Evolutionary conservation across 2,888 invertebrate genomes (phyloP).

Genomic region (Coleophora deauratella): DNA sequence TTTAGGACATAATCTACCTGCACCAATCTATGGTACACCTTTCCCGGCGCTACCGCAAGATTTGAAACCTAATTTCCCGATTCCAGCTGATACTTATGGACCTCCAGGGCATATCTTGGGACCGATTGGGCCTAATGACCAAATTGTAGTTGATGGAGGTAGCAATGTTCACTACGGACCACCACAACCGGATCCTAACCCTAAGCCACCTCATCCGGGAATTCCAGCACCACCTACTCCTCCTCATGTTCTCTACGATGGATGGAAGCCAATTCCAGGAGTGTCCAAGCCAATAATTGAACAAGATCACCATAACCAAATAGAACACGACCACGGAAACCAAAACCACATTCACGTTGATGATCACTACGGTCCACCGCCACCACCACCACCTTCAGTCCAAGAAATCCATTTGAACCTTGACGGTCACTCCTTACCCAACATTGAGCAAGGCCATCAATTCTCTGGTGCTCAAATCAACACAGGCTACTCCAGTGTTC

Average conservation of each 20-base stretch:
- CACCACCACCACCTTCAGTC: constrained; percentile 35
- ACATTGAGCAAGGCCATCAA: constrained; percentile 26
- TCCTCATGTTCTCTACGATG: constrained; percentile 84
- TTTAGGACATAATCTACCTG: constrained; percentile 46
- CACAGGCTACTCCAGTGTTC: constrained; percentile 57
- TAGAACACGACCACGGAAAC: no score
- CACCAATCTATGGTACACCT: constrained; percentile 60
- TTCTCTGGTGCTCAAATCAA: constrained; percentile 44
- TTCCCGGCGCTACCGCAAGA: constrained; percentile 39
- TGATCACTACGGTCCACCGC: constrained; percentile 51
- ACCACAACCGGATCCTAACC: constrained; percentile 73
- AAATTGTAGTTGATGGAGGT: constrained; percentile 48
- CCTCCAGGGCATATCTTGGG: constrained; percentile 59
- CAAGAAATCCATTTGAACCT: constrained; percentile 42
- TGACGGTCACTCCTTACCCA: constrained; percentile 34
- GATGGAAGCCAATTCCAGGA: constrained; percentile 90
- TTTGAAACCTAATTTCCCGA: constrained; percentile 59
- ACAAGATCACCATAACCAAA: constrained; percentile 26
- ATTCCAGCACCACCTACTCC: constrained; percentile 84
- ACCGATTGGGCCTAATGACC: constrained; percentile 51
- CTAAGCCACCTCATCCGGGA: constrained; percentile 78
- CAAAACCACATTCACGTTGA: constrained; percentile 16
- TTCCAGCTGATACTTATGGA: constrained; percentile 59
- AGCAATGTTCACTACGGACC: constrained; percentile 70
- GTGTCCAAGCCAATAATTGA: constrained; percentile 54